Evolutionary conservation across 2,113 vertebrate species (phyloP).

Genomic region (Gymnarchus niloticus): DNA sequence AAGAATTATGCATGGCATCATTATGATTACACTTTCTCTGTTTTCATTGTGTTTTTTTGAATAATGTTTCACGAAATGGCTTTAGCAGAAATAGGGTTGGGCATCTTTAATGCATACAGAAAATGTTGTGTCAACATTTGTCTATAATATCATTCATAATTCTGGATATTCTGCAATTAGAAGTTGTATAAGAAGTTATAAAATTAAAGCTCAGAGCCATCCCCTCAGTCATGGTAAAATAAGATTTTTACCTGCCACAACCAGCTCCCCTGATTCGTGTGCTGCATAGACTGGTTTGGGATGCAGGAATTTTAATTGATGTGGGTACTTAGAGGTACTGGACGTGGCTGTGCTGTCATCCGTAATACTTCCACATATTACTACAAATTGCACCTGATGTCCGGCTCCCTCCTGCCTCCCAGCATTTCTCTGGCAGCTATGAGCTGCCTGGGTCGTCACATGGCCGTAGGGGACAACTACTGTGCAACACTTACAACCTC

Average conservation of each 20-base stretch:
- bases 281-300: not conserved
- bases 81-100: not conserved
- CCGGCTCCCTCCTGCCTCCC: conserved; percentile 9
- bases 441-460: not conserved
- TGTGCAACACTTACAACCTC: not conserved
- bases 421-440: not conserved
- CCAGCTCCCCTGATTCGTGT: not conserved
- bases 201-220: not conserved
- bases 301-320: conserved; percentile 42
- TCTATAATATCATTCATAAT: not conserved
- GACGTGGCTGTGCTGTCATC: conserved; percentile 37
- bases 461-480: not conserved
- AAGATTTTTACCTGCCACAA: not conserved
- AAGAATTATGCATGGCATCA: too few species aligned
- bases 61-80: not conserved
- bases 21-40: too few species aligned
- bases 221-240: not conserved
- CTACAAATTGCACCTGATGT: conserved; percentile 42
- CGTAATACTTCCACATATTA: conserved; percentile 37
- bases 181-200: not conserved
- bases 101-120: not conserved
- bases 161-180: not conserved
- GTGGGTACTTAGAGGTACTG: conserved; percentile 38
- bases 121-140: not conserved
- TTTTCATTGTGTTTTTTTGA: not conserved